Evolutionary conservation across 1,140 invertebrate genomes (phyloP), one percentile per base, ranked within the genome.

Genomic region (Andrena cerasifolii): DNA sequence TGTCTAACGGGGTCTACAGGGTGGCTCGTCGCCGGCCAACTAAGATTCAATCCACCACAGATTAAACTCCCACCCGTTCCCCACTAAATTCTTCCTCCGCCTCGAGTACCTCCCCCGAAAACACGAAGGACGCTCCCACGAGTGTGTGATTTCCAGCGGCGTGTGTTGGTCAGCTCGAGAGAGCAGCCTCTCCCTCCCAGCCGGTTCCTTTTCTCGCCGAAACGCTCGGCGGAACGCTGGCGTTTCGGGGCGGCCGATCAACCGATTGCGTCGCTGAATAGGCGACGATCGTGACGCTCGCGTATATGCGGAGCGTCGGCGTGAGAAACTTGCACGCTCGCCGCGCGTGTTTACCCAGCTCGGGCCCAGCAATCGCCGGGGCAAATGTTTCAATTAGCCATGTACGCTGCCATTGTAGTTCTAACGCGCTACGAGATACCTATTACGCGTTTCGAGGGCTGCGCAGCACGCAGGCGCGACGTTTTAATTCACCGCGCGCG

Each of bases 321-420:
- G 81, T 83, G 81, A 84, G 81, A 84, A 84, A 71, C 67, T 76
- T 62, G 56, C 43, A 51, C n/a, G 75, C 40, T 45, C 59, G 26
- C 81, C 4, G 71, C 74, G 66, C 62, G 54, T 72, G 79, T 83
- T 83, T 80, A 66, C 61, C 49, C 66, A 79, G 66, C 71, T 71
- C 63, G 51, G 33, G 62, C 56, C 66, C 71, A 80, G 79, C 63
- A 84, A 83, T 83, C 70, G 43, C 76, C 56, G 43, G 65, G 83
- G 75, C 72, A 80, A 84, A 84, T 84, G 66, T 84, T 84, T 81
- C 36, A 83, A 84, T 84, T 80, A 84, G 56, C 56, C n/a, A 28
- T 26, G 49, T 72, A 70, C 74, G 28, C 66, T 31, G 66, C 74
- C 74, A 77, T 68, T 77, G 74, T 68, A 70, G 66, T 77, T 77